Conservation (phyloP, 2,113 vertebrate genomes). For the Phalacrocorax aristotelis region DNA sequence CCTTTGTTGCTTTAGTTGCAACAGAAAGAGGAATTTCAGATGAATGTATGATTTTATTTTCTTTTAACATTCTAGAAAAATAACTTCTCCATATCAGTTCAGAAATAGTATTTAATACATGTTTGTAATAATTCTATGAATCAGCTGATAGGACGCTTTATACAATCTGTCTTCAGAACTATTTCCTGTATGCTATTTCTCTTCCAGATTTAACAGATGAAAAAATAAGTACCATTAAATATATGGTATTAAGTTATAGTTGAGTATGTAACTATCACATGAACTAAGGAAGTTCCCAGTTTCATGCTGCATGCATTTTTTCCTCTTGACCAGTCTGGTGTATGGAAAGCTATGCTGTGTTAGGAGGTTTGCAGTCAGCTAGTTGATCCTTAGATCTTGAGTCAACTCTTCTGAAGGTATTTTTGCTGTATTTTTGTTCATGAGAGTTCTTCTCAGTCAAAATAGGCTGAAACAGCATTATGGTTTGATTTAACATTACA, state of each 20-base stretch:
- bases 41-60: not conserved
- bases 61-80: not conserved
- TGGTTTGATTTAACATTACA: not conserved
- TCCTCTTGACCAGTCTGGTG: not conserved
- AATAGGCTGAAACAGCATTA: not conserved
- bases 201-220: not conserved
- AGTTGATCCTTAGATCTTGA: not conserved
- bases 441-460: not conserved
- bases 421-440: not conserved
- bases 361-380: not conserved
- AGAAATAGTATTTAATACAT: accelerated
- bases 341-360: not conserved
- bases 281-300: not conserved
- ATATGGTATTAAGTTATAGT: not conserved
- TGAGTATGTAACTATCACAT: not conserved
- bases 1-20: not conserved
- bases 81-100: not conserved
- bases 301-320: not conserved
- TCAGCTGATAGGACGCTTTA: not conserved
- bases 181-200: not conserved
- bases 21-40: not conserved
- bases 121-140: not conserved
- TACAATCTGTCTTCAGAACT: not conserved
- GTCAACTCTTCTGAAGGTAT: not conserved
- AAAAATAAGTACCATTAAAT: not conserved